A percentile compares a stretch with the other conserved stretches of the same genome.
These are phyloP conservation scores for Pseudococcus viburni DNA, from an alignment of 2,888 invertebrate species.

Conservation along the genomic window DNA sequence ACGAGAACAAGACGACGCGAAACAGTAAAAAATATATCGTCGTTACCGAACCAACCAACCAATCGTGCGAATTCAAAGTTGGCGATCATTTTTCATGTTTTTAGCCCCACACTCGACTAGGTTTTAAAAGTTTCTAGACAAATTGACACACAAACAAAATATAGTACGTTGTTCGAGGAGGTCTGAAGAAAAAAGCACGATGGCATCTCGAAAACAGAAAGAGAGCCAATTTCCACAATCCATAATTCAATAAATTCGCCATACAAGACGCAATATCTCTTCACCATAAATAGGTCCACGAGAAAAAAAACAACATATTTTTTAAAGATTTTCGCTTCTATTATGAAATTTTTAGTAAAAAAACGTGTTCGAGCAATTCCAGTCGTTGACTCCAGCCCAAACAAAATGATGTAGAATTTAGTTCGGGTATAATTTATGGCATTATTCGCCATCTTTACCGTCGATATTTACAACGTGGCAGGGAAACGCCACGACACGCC, in stretches of 20 bases:
- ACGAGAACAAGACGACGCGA: not conserved
- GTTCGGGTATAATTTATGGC: not conserved
- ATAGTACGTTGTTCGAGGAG: not conserved
- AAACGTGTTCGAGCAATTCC: not conserved
- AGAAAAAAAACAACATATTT: not conserved
- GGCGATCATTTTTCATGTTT: constrained; percentile 6
- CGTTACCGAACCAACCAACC: not conserved
- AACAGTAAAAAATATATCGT: not conserved
- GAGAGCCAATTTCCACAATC: not conserved
- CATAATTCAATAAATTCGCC: constrained; percentile 1
- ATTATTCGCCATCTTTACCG: not conserved
- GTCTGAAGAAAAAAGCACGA: too few relatives aligned
- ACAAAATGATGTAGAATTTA: not conserved
- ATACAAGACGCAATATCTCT: constrained; percentile 1
- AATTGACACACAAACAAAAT: constrained; percentile 16
- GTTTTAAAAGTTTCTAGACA: constrained; percentile 17
- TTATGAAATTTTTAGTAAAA: not conserved
- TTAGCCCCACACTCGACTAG: not conserved
- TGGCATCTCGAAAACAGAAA: constrained; percentile 11
- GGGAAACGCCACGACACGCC: not conserved
- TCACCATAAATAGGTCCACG: not conserved
- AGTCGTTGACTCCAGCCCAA: not conserved
- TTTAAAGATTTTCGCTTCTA: not conserved
- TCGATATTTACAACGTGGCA: not conserved
- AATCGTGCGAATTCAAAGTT: constrained; percentile 12